Evolutionary conservation across 2,797 vertebrate genomes (phyloP).

Genomic region (Acridotheres tristis): DNA sequence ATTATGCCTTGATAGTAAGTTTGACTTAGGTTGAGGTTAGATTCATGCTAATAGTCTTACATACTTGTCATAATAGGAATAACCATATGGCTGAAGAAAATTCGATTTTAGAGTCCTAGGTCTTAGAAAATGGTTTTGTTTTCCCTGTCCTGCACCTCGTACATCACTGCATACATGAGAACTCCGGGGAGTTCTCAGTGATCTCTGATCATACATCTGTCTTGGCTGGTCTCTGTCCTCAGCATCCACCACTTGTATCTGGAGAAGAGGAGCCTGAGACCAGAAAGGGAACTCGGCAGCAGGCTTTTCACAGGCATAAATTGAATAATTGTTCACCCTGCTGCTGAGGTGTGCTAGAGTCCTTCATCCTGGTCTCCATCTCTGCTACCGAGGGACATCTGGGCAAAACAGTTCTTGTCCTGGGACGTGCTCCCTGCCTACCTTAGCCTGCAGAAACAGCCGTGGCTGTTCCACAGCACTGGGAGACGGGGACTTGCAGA

Average conservation of each 20-base stretch:
- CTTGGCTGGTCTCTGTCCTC: not conserved
- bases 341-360: not conserved
- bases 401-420: not conserved
- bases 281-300: not conserved
- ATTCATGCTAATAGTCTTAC: not conserved
- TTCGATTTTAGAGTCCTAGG: not conserved
- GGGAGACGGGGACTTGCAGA: not conserved
- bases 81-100: not conserved
- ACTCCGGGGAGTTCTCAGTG: not conserved
- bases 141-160: not conserved
- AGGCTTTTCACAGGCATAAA: not conserved
- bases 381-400: not conserved
- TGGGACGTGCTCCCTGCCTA: not conserved
- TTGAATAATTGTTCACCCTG: not conserved
- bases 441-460: not conserved
- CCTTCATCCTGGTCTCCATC: not conserved
- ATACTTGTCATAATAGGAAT: not conserved
- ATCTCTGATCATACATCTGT: not conserved
- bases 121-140: not conserved
- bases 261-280: not conserved
- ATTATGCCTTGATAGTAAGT: slow-evolving; percentile 9
- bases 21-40: not conserved
- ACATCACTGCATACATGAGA: not conserved
- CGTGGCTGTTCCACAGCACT: rapidly evolving
- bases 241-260: not conserved